These are phyloP conservation scores for Meganola albula DNA, from an alignment of 2,888 invertebrate genomes.

Conservation along the genomic window DNA sequence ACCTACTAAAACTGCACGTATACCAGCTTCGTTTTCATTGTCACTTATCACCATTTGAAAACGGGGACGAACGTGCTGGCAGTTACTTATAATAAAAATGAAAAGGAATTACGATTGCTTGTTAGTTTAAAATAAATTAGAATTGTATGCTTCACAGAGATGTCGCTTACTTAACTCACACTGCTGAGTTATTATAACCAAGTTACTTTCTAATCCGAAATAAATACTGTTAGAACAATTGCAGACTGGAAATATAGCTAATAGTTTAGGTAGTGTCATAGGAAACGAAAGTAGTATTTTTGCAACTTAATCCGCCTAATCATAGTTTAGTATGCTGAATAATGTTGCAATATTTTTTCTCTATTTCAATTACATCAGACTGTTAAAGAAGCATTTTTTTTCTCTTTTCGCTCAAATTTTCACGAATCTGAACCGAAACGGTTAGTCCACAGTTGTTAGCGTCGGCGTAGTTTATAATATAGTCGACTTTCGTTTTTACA, in stretches of 20 bases:
- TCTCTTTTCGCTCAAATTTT: conserved; percentile 8
- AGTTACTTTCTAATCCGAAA: conserved; percentile 33
- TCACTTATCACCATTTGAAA: too few relatives aligned
- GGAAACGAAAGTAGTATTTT: too few relatives aligned
- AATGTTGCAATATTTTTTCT: conserved; percentile 2
- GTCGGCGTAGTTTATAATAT: too few relatives aligned
- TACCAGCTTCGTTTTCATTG: too few relatives aligned
- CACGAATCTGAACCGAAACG: conserved; percentile 14
- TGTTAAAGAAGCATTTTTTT: not conserved
- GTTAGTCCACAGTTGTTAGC: conserved; percentile 27
- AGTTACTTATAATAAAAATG: too few relatives aligned
- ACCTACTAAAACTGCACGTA: too few relatives aligned
- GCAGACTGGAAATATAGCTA: too few relatives aligned
- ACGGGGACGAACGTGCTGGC: too few relatives aligned
- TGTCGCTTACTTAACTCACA: conserved; percentile 19
- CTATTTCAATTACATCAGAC: conserved; percentile 5
- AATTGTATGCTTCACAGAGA: conserved; percentile 28
- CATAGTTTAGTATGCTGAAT: conserved; percentile 3
- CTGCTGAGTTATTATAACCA: conserved; percentile 28
- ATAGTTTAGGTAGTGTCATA: too few relatives aligned
- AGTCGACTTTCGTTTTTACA: too few relatives aligned
- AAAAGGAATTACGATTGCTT: too few relatives aligned
- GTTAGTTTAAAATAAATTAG: conserved; percentile 22
- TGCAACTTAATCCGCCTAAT: too few relatives aligned
- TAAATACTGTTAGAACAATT: conserved; percentile 20